Evolutionary conservation across 2,113 vertebrate genomes (phyloP).

Genomic region (Leiothrix lutea): DNA sequence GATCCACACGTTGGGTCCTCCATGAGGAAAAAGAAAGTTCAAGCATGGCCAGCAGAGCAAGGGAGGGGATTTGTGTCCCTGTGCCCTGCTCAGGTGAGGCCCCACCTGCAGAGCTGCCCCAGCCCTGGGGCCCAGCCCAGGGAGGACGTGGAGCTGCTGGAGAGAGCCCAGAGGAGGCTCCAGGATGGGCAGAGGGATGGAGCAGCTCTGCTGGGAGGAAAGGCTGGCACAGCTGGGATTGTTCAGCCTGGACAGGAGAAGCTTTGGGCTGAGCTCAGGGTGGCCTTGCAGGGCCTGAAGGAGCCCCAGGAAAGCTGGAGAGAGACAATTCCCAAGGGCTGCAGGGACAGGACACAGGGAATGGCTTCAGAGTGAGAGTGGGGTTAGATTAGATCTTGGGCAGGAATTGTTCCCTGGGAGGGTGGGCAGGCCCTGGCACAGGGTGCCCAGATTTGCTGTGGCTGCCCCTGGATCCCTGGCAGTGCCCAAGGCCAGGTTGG

Average conservation of each 20-base stretch:
- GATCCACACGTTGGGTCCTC: neutral
- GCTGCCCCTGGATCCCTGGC: neutral
- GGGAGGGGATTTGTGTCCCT: accelerated
- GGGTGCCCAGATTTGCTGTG: neutral
- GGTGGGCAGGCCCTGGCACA: neutral
- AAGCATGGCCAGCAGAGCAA: neutral
- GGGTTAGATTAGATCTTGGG: no score
- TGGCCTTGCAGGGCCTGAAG: no score
- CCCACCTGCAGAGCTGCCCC: neutral
- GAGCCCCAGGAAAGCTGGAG: no score
- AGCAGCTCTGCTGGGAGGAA: no score
- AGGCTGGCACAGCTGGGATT: no score
- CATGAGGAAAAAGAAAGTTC: neutral
- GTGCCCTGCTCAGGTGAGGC: accelerated
- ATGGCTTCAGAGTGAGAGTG: neutral
- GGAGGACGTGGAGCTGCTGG: neutral
- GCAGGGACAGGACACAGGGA: neutral
- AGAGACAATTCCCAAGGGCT: neutral
- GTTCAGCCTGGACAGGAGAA: no score
- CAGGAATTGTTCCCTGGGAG: accelerated
- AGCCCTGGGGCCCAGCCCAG: neutral
- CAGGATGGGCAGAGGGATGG: neutral
- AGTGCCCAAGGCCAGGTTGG: neutral
- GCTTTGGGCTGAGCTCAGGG: neutral
- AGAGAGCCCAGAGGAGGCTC: neutral